phyloP scores from a whole-genome alignment of 1,140 invertebrate genomes.

The Drosophila equinoxialis region DNA sequence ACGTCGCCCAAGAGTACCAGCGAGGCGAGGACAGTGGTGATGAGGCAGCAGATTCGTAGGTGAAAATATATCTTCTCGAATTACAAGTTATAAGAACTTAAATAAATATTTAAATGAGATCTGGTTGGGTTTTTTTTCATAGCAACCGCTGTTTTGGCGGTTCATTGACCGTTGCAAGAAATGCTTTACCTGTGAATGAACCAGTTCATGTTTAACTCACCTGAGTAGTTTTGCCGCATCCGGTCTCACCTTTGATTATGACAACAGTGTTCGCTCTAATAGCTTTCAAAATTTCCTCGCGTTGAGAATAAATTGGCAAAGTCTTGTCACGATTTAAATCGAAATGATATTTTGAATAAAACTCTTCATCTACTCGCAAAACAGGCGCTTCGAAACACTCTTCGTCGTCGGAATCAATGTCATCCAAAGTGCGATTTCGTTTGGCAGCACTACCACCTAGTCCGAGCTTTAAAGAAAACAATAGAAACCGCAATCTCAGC shows the following conservation, averaged over 20 bases:
- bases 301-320: slow-evolving; percentile 67
- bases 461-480: slow-evolving; percentile 10
- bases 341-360: slow-evolving; percentile 65
- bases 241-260: slow-evolving; percentile 76
- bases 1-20: slow-evolving; percentile 33
- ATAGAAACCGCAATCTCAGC: slow-evolving; percentile 2
- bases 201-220: slow-evolving; percentile 43
- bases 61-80: neutral
- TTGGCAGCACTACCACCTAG: neutral
- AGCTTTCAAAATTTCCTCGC: slow-evolving; percentile 53
- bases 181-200: neutral
- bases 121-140: neutral
- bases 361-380: slow-evolving; percentile 54
- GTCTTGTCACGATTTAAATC: slow-evolving; percentile 61
- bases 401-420: slow-evolving; percentile 63
- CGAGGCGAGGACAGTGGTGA: slow-evolving; percentile 24
- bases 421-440: slow-evolving; percentile 37
- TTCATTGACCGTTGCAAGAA: neutral
- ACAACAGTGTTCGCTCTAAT: slow-evolving; percentile 68
- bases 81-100: neutral
- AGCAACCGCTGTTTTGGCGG: too few relatives aligned
- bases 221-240: slow-evolving; percentile 95
- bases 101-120: neutral
- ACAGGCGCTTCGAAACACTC: slow-evolving; percentile 7
- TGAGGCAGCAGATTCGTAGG: neutral